Base-by-base conservation (phyloP, 2,888 invertebrate species). In the Sarcophaga caerulescens region DNA sequence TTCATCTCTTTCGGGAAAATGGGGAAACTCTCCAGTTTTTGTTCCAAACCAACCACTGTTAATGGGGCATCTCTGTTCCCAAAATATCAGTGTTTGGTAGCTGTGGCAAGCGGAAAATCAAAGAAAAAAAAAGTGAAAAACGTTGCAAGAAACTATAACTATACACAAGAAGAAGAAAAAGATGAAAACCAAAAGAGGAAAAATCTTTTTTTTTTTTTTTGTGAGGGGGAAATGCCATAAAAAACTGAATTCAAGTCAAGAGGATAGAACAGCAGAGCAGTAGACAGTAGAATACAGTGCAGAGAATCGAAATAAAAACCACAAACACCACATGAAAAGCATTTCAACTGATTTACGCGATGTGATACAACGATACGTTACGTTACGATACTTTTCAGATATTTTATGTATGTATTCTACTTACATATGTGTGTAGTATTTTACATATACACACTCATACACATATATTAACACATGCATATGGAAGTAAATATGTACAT, bases 271-370 rank as follows among this genome's bases (percentile, higher is more conserved):
- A 35, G 35, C 35, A 35, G 35, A 35, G 35, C 8, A 10, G 35
- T n/a, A n/a, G n/a, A n/a, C n/a, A 8, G 35, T 0, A 35, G 35
- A 35, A n/a, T n/a, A n/a, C n/a, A n/a, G 35, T 2, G 10, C 8
- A 35, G 35, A 35, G 35, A 8, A 35, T 35, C 35, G 35, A 74
- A 79, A 79, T 73, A 74, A 78, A 75, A 80, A 78, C 81, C 81
- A 77, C 84, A 78, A 81, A 71, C 76, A 73, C 80, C 84, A 84
- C 75, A 80, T 84, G 84, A 84, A 79, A 80, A 84, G 70, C 79
- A 79, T 80, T 84, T 80, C 52, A 14, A 84, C 84, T 80, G 84
- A 84, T 84, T 80, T 84, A 84, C 79, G 79, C 84, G 84, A 80
- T 47, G 79, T 80, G 79, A 84, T 75, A 75, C 84, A 80, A 80